These are phyloP conservation scores for Eunapius fragilis DNA, from an alignment of 37 sponge, comb jelly and placozoan genomes.

Conservation along the genomic window DNA sequence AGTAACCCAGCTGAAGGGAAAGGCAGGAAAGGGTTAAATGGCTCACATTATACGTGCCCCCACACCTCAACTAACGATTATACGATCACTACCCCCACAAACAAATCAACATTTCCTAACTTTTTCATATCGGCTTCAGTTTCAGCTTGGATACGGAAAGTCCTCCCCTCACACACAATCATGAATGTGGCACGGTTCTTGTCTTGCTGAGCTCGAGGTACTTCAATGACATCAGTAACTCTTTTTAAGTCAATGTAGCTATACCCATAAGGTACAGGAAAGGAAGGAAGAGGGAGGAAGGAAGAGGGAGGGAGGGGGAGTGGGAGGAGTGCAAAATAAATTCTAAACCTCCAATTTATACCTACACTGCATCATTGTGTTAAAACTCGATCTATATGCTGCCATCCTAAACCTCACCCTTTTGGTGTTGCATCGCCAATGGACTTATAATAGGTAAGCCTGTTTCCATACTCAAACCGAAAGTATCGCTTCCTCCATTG, in stretches of 20 bases:
- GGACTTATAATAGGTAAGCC: conserved; percentile 75
- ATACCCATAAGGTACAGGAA: not conserved
- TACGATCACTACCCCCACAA: too few species aligned
- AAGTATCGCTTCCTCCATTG: conserved; percentile 77
- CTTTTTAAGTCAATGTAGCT: conserved; percentile 77
- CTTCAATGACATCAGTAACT: conserved; percentile 48
- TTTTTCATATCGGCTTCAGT: conserved; percentile 67
- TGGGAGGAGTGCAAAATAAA: too few species aligned
- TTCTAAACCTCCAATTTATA: too few species aligned
- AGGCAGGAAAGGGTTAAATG: not conserved
- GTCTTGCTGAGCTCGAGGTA: conserved; percentile 60
- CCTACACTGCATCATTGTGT: not conserved
- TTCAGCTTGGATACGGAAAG: conserved; percentile 66
- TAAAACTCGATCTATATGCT: not conserved
- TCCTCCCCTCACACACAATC: conserved; percentile 66
- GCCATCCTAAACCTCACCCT: conserved; percentile 50
- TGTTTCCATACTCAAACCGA: conserved; percentile 61
- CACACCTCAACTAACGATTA: too few species aligned
- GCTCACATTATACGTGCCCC: too few species aligned
- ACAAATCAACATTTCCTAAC: conserved; percentile 15
- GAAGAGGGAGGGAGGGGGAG: too few species aligned
- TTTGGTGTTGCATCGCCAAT: conserved; percentile 66
- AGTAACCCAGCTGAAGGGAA: not conserved
- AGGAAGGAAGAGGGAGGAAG: not conserved
- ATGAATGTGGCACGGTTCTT: conserved; percentile 73